Evolutionary conservation across 2,888 invertebrate species (phyloP).

Genomic region (Lucinisca nassula): DNA sequence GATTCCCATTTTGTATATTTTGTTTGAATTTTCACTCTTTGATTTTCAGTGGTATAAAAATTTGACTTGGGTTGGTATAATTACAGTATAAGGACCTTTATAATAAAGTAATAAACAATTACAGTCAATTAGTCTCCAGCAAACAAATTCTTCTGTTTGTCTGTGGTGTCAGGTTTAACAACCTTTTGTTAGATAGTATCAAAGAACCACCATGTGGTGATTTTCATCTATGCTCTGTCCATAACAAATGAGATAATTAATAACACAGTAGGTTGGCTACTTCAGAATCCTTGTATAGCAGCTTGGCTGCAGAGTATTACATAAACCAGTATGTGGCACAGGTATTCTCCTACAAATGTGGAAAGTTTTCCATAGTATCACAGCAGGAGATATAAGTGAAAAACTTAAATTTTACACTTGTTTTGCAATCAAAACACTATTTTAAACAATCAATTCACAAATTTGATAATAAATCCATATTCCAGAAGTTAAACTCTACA

Average conservation of each 20-base stretch:
- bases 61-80: too few relatives aligned
- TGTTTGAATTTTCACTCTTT: too few relatives aligned
- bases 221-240: background rate
- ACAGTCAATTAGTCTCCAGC: too few relatives aligned
- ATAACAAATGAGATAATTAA: background rate
- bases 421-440: background rate
- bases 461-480: background rate
- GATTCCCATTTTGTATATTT: too few relatives aligned
- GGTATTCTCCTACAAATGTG: background rate
- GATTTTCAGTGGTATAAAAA: too few relatives aligned
- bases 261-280: background rate
- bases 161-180: background rate
- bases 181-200: background rate
- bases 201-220: background rate
- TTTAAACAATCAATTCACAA: background rate
- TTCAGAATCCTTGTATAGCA: background rate
- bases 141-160: too few relatives aligned
- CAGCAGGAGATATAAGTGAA: background rate
- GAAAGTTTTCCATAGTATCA: background rate
- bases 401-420: background rate
- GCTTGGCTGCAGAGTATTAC: background rate
- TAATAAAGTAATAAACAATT: too few relatives aligned
- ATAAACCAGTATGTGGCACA: background rate
- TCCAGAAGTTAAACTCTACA: background rate
- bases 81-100: too few relatives aligned